Base-by-base conservation (phyloP, 2,888 invertebrate species). In the Leucozona laternaria region DNA sequence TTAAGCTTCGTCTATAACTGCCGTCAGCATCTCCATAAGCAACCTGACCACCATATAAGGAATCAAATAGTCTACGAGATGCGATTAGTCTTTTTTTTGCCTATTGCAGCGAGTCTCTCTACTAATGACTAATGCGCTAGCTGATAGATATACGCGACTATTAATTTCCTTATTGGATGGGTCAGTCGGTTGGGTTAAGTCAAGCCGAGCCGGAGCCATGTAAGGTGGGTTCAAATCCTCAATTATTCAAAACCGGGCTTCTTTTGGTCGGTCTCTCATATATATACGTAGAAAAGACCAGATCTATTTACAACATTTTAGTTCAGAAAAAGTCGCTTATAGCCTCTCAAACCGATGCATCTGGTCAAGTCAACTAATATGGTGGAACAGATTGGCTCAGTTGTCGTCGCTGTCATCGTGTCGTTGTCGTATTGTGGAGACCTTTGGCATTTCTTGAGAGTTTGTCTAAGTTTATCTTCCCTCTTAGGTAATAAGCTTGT, bases 131-230 rank as follows among this genome's bases (percentile, higher is more conserved):
- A 66, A 66, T 48, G 20, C 48, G 20, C 20, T 31, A 6, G 20
- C 20, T 22, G 53, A 53, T 53, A 53, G 34, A 45, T 20, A 45
- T n/a, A 60, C 13, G n/a, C n/a, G 25, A 37, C 45, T 20, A 55
- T 55, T 57, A 68, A 55, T 81, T 81, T 81, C 81, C 81, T 81
- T 81, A 81, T 81, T 76, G 40, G 75, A 28, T 64, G 62, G 76
- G 62, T 81, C 81, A 34, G 31, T 15, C 6, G 31, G 31, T 31
- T 31, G 4, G n/a, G n/a, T n/a, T 8, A 50, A 58, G n/a, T 28
- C 34, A 37, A 22, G 11, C 5, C 13, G n/a, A 60, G 20, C 50
- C 31, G 53, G n/a, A 60, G 20, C 50, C 31, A 60, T 43, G 34
- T 60, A 15, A 45, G 31, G 34, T 55, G 25, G 40, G 31, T 55